Conservation (phyloP, 2,797 vertebrate species). For the Erpetoichthys calabaricus region DNA sequence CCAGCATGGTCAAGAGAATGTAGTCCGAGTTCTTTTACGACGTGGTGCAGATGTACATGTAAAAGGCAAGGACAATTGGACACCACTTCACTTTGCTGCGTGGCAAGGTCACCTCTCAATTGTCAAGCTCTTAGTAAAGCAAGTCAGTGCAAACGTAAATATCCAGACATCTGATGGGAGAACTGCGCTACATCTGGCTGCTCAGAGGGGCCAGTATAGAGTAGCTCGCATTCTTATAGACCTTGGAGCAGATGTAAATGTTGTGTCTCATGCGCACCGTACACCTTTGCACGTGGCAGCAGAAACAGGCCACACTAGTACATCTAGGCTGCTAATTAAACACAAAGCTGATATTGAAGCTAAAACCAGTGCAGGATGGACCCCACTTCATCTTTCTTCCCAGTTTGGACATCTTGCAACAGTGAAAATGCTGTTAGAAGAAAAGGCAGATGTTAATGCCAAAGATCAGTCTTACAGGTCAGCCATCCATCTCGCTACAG, state of each 20-base stretch:
- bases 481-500: conserved; percentile 65
- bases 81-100: conserved; percentile 75
- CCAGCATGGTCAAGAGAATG: conserved; percentile 84
- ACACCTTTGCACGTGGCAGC: conserved; percentile 77
- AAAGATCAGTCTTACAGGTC: conserved; percentile 42
- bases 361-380: conserved; percentile 52
- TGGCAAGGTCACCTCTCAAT: conserved; percentile 90
- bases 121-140: conserved; percentile 80
- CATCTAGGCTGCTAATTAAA: conserved; percentile 75
- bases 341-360: conserved; percentile 57
- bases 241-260: conserved; percentile 54
- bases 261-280: conserved; percentile 37
- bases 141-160: conserved; percentile 60
- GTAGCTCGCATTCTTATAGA: conserved; percentile 88
- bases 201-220: conserved; percentile 83
- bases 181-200: conserved; percentile 81
- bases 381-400: conserved; percentile 73
- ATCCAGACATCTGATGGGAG: conserved; percentile 73
- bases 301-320: conserved; percentile 88
- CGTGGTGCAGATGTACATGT: conserved; percentile 62
- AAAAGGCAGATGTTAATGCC: conserved; percentile 47
- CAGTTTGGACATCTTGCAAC: conserved; percentile 70
- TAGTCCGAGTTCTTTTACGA: conserved; percentile 76
- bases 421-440: conserved; percentile 69
- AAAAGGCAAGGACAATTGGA: conserved; percentile 79